phyloP scores from a whole-genome alignment of 2,888 invertebrate genomes.

The Uloborus plumipes region DNA sequence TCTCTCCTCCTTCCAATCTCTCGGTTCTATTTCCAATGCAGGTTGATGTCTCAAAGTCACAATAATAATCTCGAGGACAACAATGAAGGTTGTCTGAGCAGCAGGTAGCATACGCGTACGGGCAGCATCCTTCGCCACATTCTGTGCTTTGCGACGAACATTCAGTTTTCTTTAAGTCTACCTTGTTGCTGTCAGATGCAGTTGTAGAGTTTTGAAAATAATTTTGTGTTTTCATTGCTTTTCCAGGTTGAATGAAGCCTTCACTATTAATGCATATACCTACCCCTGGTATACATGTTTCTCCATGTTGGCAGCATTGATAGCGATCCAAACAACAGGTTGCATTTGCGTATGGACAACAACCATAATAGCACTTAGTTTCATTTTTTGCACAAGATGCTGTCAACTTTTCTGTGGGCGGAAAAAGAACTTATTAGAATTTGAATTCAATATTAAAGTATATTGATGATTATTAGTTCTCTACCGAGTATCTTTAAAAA shows the following conservation, averaged over 20 bases:
- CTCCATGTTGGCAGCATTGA: not conserved
- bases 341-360: not conserved
- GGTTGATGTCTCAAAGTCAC: not conserved
- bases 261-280: not conserved
- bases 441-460: too few species aligned
- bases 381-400: not conserved
- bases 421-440: not conserved
- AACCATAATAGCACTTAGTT: not conserved
- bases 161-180: not conserved
- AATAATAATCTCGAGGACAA: not conserved
- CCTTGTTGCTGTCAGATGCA: too few species aligned
- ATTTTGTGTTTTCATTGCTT: too few species aligned
- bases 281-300: not conserved
- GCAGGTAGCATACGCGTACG: not conserved
- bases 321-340: not conserved
- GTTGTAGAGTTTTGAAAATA: too few species aligned
- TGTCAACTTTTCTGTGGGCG: not conserved
- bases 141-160: not conserved
- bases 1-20: too few species aligned
- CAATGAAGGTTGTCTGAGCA: constrained; percentile 5
- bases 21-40: too few species aligned
- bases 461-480: too few species aligned
- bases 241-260: not conserved
- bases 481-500: too few species aligned
- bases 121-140: not conserved